Evolutionary conservation across 2,888 invertebrate genomes (phyloP).

Genomic region (Siphlonurus alternatus): DNA sequence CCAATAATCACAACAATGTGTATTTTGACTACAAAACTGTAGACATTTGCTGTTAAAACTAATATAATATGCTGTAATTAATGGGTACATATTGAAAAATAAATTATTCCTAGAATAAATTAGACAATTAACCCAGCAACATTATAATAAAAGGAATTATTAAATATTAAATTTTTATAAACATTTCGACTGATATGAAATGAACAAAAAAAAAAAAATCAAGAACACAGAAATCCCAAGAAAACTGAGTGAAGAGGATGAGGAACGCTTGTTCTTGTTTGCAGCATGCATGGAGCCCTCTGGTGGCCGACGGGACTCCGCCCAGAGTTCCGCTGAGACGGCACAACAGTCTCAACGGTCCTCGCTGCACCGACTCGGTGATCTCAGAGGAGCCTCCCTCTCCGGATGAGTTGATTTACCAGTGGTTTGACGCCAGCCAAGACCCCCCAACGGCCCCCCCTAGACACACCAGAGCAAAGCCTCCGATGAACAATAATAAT

Average conservation of each 20-base stretch:
- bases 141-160: too few species aligned
- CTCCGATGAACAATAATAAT: not conserved
- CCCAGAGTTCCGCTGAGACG: not conserved
- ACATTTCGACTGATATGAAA: too few species aligned
- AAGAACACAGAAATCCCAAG: not conserved
- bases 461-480: not conserved
- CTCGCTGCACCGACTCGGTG: not conserved
- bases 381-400: not conserved
- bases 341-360: conserved; percentile 1
- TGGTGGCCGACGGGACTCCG: not conserved
- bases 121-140: too few species aligned
- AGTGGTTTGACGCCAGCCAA: conserved; percentile 15
- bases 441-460: conserved; percentile 1
- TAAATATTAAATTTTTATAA: too few species aligned
- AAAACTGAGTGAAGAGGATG: not conserved
- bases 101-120: too few species aligned
- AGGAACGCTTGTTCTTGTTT: conserved; percentile 1
- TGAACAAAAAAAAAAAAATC: not conserved
- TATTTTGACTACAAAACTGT: too few species aligned
- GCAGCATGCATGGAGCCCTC: not conserved
- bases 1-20: too few species aligned
- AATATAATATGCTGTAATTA: too few species aligned
- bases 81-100: too few species aligned
- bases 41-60: too few species aligned
- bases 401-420: conserved; percentile 7